Evolutionary conservation across 2,797 vertebrate genomes (phyloP), one percentile per base, ranked within the genome.

Genomic region (Gallinago stenura): DNA sequence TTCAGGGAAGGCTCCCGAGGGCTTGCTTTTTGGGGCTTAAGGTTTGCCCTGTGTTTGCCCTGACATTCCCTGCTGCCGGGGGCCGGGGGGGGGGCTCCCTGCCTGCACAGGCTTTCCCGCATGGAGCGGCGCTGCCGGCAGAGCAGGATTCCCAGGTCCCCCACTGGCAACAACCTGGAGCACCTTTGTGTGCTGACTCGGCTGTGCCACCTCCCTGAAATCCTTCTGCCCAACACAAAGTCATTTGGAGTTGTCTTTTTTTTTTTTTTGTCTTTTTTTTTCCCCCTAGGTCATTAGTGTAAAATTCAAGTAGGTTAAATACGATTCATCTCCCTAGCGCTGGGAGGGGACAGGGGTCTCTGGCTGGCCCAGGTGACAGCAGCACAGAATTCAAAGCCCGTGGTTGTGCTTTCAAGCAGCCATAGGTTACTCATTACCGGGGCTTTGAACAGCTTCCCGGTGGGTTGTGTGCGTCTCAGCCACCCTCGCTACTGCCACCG

Each of bases 401-500:
- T 54, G 8, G 1, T 46, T 43, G 50, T 70, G 45, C 88, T 96
- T 96, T 92, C 90, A 90, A 83, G 88, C 93, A 91, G 83, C 88
- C 68, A 93, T 90, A 82, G 88, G 77, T 97, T 91, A 95, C 88
- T 94, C 93, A 95, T 95, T 96, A 92, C 68, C 2, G 5, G 5
- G 24, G 91, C 96, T 96, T 95, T 96, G 95, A 96, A 85, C 83
- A 83, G 95, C 89, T 95, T 97, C 95, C 95, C 92, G 39, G 83
- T 95, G 95, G 92, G 92, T 87, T 95, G 93, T 76, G 58, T 30
- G 66, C 3, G 0, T 58, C 91, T 84, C 94, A 91, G 91, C 80
- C 94, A 80, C 93, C 70, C 31, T 84, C 88, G 39, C 91, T 41
- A 8, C 85, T 89, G 95, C 80, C 93, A 95, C 73, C 0, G 1